These are phyloP conservation scores for Cinclus mexicanus DNA, from an alignment of 2,113 vertebrate species.

Conservation along the genomic window DNA sequence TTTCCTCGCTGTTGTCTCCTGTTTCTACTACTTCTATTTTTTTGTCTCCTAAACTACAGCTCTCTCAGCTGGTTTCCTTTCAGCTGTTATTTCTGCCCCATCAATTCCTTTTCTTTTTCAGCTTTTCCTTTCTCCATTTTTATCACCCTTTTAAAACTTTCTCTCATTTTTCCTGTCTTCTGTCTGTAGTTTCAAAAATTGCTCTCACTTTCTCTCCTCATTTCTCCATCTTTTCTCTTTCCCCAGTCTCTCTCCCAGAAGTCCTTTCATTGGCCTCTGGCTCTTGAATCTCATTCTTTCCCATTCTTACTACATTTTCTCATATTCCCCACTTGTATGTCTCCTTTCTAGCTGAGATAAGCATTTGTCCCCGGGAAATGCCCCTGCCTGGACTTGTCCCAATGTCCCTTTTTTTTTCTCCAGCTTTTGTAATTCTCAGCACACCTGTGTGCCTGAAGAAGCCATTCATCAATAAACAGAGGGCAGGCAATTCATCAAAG, in stretches of 20 bases:
- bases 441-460: conserved; percentile 37
- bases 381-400: conserved; percentile 31
- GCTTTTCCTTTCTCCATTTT: neutral
- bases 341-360: conserved; percentile 7
- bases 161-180: neutral
- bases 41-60: neutral
- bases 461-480: neutral
- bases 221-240: neutral
- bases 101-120: neutral
- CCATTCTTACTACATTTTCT: neutral
- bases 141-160: neutral
- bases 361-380: conserved; percentile 6
- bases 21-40: neutral
- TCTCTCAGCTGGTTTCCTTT: neutral
- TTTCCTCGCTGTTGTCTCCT: neutral
- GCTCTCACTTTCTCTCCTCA: neutral
- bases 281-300: neutral
- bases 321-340: neutral
- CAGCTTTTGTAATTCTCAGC: neutral
- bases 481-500: neutral
- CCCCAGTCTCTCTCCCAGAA: neutral
- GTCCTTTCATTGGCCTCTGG: neutral
- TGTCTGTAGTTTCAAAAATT: neutral
- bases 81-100: neutral
- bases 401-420: conserved; percentile 10